Evolutionary conservation across 2,797 vertebrate species (phyloP).

Genomic region (Pelochelys cantorii): DNA sequence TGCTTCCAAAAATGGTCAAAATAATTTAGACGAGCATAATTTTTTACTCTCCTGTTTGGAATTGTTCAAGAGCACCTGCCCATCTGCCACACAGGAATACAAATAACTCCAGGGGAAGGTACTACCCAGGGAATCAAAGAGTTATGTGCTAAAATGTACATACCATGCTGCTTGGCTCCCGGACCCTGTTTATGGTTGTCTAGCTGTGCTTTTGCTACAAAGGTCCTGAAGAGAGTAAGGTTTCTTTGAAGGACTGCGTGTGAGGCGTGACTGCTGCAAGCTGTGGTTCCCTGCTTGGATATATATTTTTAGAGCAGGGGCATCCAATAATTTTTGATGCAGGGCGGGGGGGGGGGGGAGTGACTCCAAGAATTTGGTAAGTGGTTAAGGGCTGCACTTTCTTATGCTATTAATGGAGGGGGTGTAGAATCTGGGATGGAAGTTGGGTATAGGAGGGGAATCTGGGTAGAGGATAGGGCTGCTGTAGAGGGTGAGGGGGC

Average conservation of each 20-base stretch:
- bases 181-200: rapidly evolving
- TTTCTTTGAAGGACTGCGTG: background rate
- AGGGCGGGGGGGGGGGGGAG: too few species aligned
- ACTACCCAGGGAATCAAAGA: background rate
- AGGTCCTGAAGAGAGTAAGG: rapidly evolving
- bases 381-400: too few species aligned
- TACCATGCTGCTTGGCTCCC: background rate
- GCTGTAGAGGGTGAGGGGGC: too few species aligned
- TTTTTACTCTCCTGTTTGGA: background rate
- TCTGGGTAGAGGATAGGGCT: too few species aligned
- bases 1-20: background rate
- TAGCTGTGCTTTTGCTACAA: background rate
- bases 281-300: background rate
- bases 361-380: too few species aligned
- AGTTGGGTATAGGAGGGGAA: too few species aligned
- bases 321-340: too few species aligned
- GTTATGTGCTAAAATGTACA: background rate
- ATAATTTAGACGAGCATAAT: background rate
- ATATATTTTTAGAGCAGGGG: background rate
- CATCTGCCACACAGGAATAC: background rate
- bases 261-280: background rate
- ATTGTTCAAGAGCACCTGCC: background rate
- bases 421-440: too few species aligned
- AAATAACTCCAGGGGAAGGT: background rate
- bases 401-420: too few species aligned